phyloP scores from a whole-genome alignment of 2,888 invertebrate species.

The Syrista parreyssii region DNA sequence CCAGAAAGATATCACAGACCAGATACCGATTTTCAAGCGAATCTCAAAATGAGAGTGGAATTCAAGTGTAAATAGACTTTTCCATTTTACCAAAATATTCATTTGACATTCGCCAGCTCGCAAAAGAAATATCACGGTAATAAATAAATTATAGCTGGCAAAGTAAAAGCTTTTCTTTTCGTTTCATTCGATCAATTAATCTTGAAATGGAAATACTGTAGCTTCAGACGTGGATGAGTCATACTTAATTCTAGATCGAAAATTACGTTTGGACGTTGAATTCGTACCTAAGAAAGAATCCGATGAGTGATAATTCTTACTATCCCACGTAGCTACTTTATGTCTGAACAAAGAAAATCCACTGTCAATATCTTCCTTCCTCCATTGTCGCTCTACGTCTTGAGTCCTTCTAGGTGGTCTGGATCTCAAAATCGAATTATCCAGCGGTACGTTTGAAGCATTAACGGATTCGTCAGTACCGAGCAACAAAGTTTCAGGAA shows the following conservation, averaged over 20 bases:
- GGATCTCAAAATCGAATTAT: background rate
- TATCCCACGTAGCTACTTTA: background rate
- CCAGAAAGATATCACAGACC: constrained; percentile 5
- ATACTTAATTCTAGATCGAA: background rate
- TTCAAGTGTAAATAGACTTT: constrained; percentile 19
- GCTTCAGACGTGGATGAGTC: background rate
- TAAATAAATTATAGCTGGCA: background rate
- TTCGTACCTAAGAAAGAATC: background rate
- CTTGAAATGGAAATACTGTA: constrained; percentile 31
- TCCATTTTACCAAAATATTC: background rate
- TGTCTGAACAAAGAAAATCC: background rate
- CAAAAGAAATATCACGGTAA: background rate
- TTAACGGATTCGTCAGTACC: background rate
- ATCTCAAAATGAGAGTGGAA: constrained; percentile 26
- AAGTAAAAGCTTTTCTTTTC: background rate
- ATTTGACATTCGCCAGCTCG: background rate
- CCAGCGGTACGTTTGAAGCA: background rate
- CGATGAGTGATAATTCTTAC: background rate
- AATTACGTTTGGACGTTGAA: background rate
- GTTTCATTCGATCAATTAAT: constrained; percentile 4
- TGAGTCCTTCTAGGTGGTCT: background rate
- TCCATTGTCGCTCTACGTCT: background rate
- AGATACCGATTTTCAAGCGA: constrained; percentile 12
- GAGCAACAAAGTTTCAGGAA: background rate
- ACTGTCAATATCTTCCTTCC: background rate